Evolutionary conservation across 2,797 vertebrate genomes (phyloP), one percentile per base, ranked within the genome.

Genomic region (Diplodus puntazzo): DNA sequence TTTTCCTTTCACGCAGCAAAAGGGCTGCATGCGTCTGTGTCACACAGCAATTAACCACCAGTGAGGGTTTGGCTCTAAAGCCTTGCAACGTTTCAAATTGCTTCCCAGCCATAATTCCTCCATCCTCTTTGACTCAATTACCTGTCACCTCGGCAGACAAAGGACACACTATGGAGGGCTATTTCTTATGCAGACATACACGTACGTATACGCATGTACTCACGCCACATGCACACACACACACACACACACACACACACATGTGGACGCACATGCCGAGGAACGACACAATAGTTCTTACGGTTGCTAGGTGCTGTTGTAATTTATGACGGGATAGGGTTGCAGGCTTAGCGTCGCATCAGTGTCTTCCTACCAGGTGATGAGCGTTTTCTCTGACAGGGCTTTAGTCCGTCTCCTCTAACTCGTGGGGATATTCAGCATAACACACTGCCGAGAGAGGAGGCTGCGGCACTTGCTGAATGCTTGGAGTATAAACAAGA

Each of bases 111-210:
- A 89, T 87, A 90, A 92, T 86, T 88, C 90, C 84, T 87, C 82
- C 75, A 88, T 91, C 89, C 90, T 93, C 83, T 80, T 84, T 84
- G 76, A 90, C 89, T 93, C 90, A 87, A 90, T 92, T 92, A 93
- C 89, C 90, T 91, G 90, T 88, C 89, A 91, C 89, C 88, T 84
- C 79, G 2, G 11, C 46, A 87, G n/a, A 93, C 88, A 94, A 92
- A 92, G 80, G 81, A 80, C 66, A 85, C 85, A 82, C 77, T 84
- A 89, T 83, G 54, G 75, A 87, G 79, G 63, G 64, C 70, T 27
- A 16, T 87, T 64, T 85, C 75, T 78, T 83, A 87, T 87, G 81
- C 82, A 90, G 69, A 85, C 78, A 46, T 82, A 86, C 74, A 73
- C 59, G 12, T 61, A 61, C 8, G 3, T 73, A 74, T 76, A 76